These are phyloP conservation scores for Engystomops pustulosus DNA, from an alignment of 2,113 vertebrate genomes.

Conservation along the genomic window DNA sequence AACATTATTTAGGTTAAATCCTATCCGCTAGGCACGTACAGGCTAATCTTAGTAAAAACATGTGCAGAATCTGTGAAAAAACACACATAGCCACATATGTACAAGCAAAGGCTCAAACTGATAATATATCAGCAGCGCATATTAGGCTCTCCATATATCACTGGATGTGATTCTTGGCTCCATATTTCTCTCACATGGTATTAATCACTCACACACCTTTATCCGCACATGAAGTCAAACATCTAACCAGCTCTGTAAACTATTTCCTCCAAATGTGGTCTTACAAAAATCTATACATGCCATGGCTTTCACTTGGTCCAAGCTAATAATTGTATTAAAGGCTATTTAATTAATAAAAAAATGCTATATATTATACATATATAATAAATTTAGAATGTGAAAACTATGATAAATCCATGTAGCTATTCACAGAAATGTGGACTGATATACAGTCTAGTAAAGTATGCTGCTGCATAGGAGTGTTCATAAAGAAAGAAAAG, in stretches of 20 bases:
- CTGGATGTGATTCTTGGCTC: constrained; percentile 55
- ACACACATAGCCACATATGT: constrained; percentile 30
- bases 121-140: constrained; percentile 48
- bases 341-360: neutral
- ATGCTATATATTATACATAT: no score
- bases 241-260: constrained; percentile 10
- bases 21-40: constrained; percentile 19
- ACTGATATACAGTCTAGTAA: neutral
- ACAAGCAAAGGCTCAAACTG: constrained; percentile 24
- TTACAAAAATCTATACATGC: neutral
- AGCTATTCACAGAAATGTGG: neutral
- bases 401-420: constrained; percentile 12
- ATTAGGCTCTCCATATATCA: constrained; percentile 49
- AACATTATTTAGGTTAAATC: constrained; percentile 44
- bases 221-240: constrained; percentile 5
- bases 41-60: constrained; percentile 53
- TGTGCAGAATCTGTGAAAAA: constrained; percentile 40
- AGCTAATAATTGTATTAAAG: constrained; percentile 9
- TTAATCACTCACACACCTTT: constrained; percentile 58
- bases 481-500: neutral
- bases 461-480: neutral
- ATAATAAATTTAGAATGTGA: constrained; percentile 1
- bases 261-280: neutral
- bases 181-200: constrained; percentile 41
- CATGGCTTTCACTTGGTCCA: neutral